Evolutionary conservation across 2,797 vertebrate species (phyloP).

Genomic region (Esox masquinongy): DNA sequence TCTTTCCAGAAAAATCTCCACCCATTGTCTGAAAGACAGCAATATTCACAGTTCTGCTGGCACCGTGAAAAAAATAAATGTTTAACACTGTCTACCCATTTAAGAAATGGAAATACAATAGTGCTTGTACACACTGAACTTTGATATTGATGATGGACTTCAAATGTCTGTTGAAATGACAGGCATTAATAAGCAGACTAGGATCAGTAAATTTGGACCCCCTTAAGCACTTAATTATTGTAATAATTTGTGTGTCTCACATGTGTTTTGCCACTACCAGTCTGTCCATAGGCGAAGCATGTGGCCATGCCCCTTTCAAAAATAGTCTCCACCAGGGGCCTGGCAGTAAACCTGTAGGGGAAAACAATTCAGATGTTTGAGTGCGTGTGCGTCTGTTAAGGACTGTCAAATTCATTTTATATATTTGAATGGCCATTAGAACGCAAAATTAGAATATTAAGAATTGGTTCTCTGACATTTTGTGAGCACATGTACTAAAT

Average conservation of each 20-base stretch:
- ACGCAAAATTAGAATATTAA: no score
- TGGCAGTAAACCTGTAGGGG: conserved; percentile 89
- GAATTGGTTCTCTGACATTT: no score
- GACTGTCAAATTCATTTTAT: no score
- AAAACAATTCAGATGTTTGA: neutral
- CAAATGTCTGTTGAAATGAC: neutral
- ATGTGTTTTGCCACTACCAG: conserved; percentile 97
- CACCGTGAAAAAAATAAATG: neutral
- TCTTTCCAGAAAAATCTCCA: conserved; percentile 97
- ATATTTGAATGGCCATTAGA: no score
- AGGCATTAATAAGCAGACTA: neutral
- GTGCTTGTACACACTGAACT: neutral
- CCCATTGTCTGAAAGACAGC: conserved; percentile 89
- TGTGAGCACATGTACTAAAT: no score
- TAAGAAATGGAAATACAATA: neutral
- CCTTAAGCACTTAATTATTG: neutral
- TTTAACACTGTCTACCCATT: neutral
- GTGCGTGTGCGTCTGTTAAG: neutral
- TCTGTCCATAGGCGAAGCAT: conserved; percentile 97
- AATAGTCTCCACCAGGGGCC: conserved; percentile 95
- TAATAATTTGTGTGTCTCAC: conserved; percentile 73
- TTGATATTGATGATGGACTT: neutral
- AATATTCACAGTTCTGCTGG: neutral
- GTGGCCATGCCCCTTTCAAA: conserved; percentile 98
- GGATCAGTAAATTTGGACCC: neutral